These are phyloP conservation scores for Neuroterus valhalla DNA, from an alignment of 1,140 invertebrate genomes.

Conservation along the genomic window DNA sequence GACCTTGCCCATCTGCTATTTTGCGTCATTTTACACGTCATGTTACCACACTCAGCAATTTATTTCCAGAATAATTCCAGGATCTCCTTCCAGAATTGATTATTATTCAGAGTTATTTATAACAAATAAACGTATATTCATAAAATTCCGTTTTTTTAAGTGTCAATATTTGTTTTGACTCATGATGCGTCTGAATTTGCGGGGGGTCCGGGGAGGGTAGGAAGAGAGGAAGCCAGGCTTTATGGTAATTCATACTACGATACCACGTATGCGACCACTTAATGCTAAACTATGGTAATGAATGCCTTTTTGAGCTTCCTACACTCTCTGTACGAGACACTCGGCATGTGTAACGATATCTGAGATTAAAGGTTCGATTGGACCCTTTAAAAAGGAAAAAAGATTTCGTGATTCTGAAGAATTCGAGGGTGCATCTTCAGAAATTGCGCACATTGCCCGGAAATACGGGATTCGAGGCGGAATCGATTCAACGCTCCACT, in stretches of 20 bases:
- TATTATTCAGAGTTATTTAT: too few relatives aligned
- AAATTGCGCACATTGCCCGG: too few relatives aligned
- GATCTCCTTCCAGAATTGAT: too few relatives aligned
- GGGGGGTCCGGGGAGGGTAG: constrained; percentile 40
- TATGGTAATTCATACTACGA: constrained; percentile 54
- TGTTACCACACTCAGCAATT: too few relatives aligned
- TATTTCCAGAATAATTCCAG: too few relatives aligned
- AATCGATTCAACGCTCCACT: too few relatives aligned
- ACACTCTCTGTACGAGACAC: constrained; percentile 45
- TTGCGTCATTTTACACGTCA: too few relatives aligned
- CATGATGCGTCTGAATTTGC: constrained; percentile 40
- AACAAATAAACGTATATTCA: neutral
- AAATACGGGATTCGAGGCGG: too few relatives aligned
- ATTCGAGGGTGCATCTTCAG: too few relatives aligned
- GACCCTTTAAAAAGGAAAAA: too few relatives aligned
- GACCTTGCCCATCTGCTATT: too few relatives aligned
- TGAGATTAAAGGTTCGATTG: neutral
- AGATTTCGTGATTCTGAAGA: too few relatives aligned
- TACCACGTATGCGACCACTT: constrained; percentile 60
- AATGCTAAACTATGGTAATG: constrained; percentile 63
- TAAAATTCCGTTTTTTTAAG: constrained; percentile 45
- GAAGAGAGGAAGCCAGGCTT: constrained; percentile 47
- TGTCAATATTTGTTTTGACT: constrained; percentile 53
- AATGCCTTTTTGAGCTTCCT: constrained; percentile 61
- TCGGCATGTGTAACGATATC: neutral